Conservation (phyloP, 2,797 vertebrate genomes). For the Oryzias sinensis region DNA sequence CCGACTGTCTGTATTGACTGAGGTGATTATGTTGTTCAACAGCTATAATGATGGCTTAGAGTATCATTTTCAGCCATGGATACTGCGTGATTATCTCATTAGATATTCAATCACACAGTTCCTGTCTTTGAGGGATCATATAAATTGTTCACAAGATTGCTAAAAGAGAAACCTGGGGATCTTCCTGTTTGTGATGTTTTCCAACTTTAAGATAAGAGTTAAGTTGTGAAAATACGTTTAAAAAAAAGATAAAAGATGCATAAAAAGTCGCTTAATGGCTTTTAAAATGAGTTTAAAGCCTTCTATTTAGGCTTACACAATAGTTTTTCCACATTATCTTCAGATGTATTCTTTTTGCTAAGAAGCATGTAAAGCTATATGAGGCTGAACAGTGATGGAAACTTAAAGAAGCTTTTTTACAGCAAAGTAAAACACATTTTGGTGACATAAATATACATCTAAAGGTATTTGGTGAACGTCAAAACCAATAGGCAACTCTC, state of each 20-base stretch:
- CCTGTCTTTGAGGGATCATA: conserved; percentile 1
- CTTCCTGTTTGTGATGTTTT: neutral
- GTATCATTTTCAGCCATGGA: conserved; percentile 17
- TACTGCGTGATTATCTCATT: conserved; percentile 10
- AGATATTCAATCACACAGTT: conserved; percentile 33
- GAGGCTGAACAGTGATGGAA: no score
- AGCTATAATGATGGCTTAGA: conserved; percentile 34
- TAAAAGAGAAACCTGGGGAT: conserved; percentile 8
- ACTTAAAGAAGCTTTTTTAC: no score
- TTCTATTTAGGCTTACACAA: no score
- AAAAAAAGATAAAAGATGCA: neutral
- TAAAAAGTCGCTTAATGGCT: neutral
- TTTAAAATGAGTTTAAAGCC: no score
- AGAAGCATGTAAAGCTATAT: no score
- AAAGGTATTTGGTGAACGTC: no score
- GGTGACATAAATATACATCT: no score
- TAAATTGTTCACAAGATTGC: conserved; percentile 6
- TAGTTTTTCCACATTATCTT: no score
- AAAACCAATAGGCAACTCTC: no score
- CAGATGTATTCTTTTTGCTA: no score
- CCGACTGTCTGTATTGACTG: conserved; percentile 39
- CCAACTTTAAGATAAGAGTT: neutral
- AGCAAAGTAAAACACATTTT: no score
- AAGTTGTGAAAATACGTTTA: no score
- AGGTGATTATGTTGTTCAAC: conserved; percentile 33